Evolutionary conservation across 1,140 invertebrate genomes (phyloP), one percentile per base, ranked within the genome.

Genomic region (Teleopsis dalmanni): DNA sequence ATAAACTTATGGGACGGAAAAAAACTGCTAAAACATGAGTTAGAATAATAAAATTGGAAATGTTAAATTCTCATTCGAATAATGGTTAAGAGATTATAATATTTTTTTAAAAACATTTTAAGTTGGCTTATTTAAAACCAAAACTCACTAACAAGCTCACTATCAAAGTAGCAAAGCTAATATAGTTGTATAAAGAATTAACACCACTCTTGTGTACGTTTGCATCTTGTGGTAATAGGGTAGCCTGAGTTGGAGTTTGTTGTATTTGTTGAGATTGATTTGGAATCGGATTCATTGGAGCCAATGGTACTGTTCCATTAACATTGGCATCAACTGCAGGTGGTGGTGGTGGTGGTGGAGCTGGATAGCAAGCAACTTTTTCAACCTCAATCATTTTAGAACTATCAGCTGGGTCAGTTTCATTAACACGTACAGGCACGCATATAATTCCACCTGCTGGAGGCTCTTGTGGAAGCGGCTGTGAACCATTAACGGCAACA

Each of bases 361-460:
- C 65, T 31, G 65, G 65, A 49, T 66, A 69, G 50, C 65, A 69
- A 27, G 65, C 65, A 27, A 69, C 56, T 46, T 69, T 64, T 46
- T 69, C 65, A 13, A 69, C 62, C 29, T 65, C 60, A 27, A 64
- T 48, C 58, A 58, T 62, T 47, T 69, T 69, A 38, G 18, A 58
- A 34, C 53, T 57, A 38, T 69, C 63, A 10, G 52, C 29, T 9
- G 65, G 63, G 56, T 69, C 65, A 34, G 65, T 69, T 47, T 64
- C 63, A 50, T 69, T 69, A 11, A 69, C 54, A 36, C 62, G 63
- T 5, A 59, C 56, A 21, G 65, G 65, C 44, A 64, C 60, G 27
- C 65, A 69, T 31, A 66, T 66, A n/a, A 69, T 61, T 18, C 65
- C 57, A 23, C 65, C 65, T 9, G 60, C 42, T 14, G 60, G 63